A percentile compares a stretch with the other conserved stretches of the same genome.
Evolutionary conservation across 1,140 invertebrate species (phyloP).

Genomic region (Scaptomyza pallida): DNA sequence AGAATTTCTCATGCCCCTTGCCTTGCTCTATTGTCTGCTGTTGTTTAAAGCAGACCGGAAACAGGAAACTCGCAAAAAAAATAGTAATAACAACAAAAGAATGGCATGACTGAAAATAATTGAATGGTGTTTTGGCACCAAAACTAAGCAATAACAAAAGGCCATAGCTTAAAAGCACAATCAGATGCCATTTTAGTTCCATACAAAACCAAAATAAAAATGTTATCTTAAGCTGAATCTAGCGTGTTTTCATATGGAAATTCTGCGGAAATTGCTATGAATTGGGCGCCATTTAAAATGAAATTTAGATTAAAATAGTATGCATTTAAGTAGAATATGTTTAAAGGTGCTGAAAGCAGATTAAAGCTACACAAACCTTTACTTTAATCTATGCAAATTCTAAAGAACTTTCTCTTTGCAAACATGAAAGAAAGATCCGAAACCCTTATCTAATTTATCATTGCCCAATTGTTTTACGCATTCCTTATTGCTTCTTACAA

Average conservation of each 20-base stretch:
- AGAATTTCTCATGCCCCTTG: not conserved
- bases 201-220: not conserved
- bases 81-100: conserved; percentile 46
- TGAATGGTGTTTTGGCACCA: conserved; percentile 47
- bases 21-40: no score
- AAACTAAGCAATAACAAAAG: conserved; percentile 6
- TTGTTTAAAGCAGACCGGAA: conserved; percentile 1
- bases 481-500: not conserved
- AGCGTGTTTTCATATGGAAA: no score
- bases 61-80: conserved; percentile 1
- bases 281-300: no score
- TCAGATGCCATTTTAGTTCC: conserved; percentile 8
- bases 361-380: no score
- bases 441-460: not conserved
- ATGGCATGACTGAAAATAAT: conserved; percentile 36
- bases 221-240: no score
- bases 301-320: not conserved
- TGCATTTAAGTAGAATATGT: not conserved
- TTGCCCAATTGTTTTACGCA: not conserved
- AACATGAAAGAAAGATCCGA: not conserved
- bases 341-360: no score
- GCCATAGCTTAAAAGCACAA: conserved; percentile 17
- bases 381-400: not conserved
- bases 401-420: not conserved
- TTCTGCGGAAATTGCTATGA: no score